Evolutionary conservation across 2,888 invertebrate species (phyloP).

Genomic region (Nesidiocoris tenuis): DNA sequence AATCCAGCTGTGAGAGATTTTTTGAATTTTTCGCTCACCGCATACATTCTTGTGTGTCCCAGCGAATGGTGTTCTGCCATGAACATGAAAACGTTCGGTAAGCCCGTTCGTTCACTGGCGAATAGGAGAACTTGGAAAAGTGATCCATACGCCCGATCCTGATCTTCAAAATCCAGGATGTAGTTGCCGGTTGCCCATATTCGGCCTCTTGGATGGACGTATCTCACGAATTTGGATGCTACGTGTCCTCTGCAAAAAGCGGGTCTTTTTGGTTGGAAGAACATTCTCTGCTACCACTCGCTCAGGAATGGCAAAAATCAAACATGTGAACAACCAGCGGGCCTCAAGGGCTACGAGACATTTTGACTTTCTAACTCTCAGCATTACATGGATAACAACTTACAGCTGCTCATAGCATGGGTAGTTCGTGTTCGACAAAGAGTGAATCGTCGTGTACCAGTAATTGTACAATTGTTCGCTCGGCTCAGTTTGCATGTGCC

Average conservation of each 20-base stretch:
- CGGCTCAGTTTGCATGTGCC: constrained; percentile 64
- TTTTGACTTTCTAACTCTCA: too few species aligned
- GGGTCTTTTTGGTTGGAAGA: neutral
- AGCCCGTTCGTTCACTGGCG: constrained; percentile 65
- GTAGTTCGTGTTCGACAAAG: constrained; percentile 65
- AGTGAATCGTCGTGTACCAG: constrained; percentile 70
- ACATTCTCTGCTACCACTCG: neutral
- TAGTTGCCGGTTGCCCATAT: constrained; percentile 70
- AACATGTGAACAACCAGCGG: neutral
- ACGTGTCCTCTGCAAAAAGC: constrained; percentile 60
- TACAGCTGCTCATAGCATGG: constrained; percentile 68
- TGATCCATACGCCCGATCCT: constrained; percentile 62
- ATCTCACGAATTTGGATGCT: constrained; percentile 65
- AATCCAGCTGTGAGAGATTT: too few species aligned
- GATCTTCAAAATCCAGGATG: constrained; percentile 68
- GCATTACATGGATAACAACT: too few species aligned
- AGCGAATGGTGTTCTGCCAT: constrained; percentile 61
- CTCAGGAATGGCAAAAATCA: neutral
- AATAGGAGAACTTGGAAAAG: constrained; percentile 64
- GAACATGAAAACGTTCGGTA: constrained; percentile 64
- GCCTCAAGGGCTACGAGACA: neutral
- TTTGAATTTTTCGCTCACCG: too few species aligned
- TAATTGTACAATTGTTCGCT: constrained; percentile 67
- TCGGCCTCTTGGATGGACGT: constrained; percentile 56
- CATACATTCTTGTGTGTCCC: constrained; percentile 62